A percentile compares a stretch with the other conserved stretches of the same genome.
Conservation (phyloP, 1,140 invertebrate species). For the Coboldia fuscipes region DNA sequence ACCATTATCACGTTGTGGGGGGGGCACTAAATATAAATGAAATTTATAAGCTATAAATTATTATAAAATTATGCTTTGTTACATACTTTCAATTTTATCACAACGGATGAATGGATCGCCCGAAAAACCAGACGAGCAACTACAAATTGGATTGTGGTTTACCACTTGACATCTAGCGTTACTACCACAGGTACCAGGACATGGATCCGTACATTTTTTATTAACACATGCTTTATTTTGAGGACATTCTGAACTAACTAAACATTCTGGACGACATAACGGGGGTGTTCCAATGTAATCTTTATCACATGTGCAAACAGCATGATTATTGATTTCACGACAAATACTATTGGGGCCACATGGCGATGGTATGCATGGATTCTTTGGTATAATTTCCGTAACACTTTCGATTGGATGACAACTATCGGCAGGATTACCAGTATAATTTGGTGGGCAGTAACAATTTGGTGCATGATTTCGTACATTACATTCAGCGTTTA, state of each 20-base stretch:
- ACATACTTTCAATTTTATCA: conserved; percentile 16
- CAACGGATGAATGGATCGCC: conserved; percentile 60
- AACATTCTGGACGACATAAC: conserved; percentile 47
- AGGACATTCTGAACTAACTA: conserved; percentile 46
- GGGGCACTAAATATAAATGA: neutral
- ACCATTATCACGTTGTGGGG: neutral
- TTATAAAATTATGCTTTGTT: no score
- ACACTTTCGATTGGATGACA: conserved; percentile 24
- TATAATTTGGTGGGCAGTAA: conserved; percentile 43
- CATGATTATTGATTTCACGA: conserved; percentile 33
- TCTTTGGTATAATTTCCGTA: conserved; percentile 11
- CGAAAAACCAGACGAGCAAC: conserved; percentile 39
- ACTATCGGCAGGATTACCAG: conserved; percentile 49
- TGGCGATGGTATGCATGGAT: conserved; percentile 27
- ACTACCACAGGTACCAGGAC: conserved; percentile 48
- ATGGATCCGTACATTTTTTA: conserved; percentile 55
- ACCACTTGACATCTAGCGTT: conserved; percentile 48
- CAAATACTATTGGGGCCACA: conserved; percentile 48
- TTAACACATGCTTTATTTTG: conserved; percentile 43
- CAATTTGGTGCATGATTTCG: conserved; percentile 55
- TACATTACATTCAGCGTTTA: conserved; percentile 38
- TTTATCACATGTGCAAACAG: conserved; percentile 49
- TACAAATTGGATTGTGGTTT: conserved; percentile 60
- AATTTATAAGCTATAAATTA: no score
- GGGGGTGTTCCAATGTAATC: conserved; percentile 49